Evolutionary conservation across 2,797 vertebrate genomes (phyloP).

Genomic region (Chiropotes sagulatus): DNA sequence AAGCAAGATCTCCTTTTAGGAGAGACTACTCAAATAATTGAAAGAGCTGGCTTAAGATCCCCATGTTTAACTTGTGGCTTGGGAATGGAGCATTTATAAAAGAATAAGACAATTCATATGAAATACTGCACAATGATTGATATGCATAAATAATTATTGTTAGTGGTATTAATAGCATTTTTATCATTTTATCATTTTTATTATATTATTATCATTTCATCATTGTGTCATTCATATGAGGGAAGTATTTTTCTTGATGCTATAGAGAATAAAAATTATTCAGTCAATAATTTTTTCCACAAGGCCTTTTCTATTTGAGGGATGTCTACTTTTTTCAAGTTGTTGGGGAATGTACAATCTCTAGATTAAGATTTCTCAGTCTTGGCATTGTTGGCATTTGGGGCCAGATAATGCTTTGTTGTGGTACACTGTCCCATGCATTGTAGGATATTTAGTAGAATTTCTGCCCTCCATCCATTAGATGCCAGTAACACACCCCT

Average conservation of each 20-base stretch:
- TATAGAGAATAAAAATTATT: background rate
- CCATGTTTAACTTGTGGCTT: background rate
- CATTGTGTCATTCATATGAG: background rate
- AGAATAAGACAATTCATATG: background rate
- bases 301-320: background rate
- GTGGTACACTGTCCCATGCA: background rate
- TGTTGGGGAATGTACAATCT: background rate
- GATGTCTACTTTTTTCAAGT: background rate
- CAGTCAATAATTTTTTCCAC: background rate
- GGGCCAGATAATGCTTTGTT: background rate
- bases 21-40: background rate
- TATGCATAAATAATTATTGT: background rate
- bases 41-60: background rate
- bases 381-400: background rate
- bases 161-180: background rate
- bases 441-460: background rate
- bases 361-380: background rate
- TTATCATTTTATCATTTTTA: background rate
- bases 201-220: background rate
- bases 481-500: background rate
- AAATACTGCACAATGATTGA: background rate
- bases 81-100: background rate
- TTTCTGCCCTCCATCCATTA: background rate
- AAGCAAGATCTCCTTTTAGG: background rate
- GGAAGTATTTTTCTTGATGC: background rate